phyloP scores from a whole-genome alignment of 2,797 vertebrate species.

The Tadarida brasiliensis region DNA sequence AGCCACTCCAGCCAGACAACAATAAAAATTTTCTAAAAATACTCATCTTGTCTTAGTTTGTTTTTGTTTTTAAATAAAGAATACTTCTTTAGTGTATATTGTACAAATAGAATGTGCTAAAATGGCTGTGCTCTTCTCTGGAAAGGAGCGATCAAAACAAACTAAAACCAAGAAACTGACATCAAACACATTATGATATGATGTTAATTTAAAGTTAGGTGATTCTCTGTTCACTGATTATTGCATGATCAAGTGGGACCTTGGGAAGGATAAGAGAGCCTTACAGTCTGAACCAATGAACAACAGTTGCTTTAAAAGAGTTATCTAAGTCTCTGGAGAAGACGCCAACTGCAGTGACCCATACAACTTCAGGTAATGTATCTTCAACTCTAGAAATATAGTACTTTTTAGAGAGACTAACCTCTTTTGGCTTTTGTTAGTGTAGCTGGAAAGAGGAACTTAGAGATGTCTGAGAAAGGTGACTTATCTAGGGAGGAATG shows the following conservation, averaged over 20 bases:
- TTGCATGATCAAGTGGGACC: neutral
- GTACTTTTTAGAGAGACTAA: constrained; percentile 9
- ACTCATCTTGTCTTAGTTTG: neutral
- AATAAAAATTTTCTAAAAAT: neutral
- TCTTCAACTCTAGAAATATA: neutral
- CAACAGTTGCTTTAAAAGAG: constrained; percentile 23
- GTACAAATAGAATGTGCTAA: neutral
- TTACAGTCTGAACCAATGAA: constrained; percentile 33
- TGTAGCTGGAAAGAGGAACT: neutral
- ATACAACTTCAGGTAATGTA: neutral
- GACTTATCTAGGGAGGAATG: constrained; percentile 24
- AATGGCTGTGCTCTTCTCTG: neutral
- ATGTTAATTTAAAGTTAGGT: constrained; percentile 60
- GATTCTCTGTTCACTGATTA: constrained; percentile 17
- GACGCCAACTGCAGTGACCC: neutral
- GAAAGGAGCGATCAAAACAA: neutral
- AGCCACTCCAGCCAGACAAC: neutral
- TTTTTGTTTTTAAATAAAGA: constrained; percentile 46
- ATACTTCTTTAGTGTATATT: neutral
- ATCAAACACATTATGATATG: neutral
- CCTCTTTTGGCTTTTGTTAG: constrained; percentile 40
- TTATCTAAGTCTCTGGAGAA: constrained; percentile 13
- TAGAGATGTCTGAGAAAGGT: neutral
- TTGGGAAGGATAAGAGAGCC: neutral
- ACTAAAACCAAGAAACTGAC: neutral